These are phyloP conservation scores for Halocynthia roretzi DNA, from an alignment of 23 tunicate genomes.

Conservation along the genomic window DNA sequence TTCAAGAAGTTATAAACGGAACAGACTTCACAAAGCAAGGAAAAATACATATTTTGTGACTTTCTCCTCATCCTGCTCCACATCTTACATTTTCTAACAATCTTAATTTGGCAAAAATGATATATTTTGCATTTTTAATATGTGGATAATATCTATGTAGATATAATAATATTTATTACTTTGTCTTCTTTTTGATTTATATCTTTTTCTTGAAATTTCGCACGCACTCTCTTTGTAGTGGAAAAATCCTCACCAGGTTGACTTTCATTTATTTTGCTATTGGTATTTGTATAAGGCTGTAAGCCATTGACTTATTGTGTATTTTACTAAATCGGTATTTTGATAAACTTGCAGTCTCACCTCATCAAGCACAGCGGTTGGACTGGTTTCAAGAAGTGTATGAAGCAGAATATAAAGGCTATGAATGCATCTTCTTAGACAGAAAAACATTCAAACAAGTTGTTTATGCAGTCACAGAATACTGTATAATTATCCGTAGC, in stretches of 20 bases:
- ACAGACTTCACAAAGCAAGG: too few species aligned
- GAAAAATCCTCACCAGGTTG: neutral
- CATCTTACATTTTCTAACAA: too few species aligned
- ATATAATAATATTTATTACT: neutral
- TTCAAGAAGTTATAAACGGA: too few species aligned
- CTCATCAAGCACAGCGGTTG: constrained; percentile 60
- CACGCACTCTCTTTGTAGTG: constrained; percentile 2
- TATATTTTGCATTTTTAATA: too few species aligned
- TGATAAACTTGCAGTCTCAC: constrained; percentile 22
- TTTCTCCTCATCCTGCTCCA: too few species aligned
- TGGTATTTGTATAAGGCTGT: neutral
- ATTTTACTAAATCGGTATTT: neutral
- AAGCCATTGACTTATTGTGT: constrained; percentile 17
- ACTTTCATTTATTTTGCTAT: neutral
- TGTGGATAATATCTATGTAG: too few species aligned
- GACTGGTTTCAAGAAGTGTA: constrained; percentile 68
- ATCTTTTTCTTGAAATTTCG: neutral
- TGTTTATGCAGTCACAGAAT: too few species aligned
- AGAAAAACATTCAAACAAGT: too few species aligned
- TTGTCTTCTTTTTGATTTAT: constrained; percentile 1
- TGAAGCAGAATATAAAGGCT: constrained; percentile 22
- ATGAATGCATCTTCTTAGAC: neutral
- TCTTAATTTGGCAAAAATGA: too few species aligned
- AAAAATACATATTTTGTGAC: too few species aligned
- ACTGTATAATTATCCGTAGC: too few species aligned